phyloP scores from a whole-genome alignment of 2,113 vertebrate genomes.

The Acinonyx jubatus region DNA sequence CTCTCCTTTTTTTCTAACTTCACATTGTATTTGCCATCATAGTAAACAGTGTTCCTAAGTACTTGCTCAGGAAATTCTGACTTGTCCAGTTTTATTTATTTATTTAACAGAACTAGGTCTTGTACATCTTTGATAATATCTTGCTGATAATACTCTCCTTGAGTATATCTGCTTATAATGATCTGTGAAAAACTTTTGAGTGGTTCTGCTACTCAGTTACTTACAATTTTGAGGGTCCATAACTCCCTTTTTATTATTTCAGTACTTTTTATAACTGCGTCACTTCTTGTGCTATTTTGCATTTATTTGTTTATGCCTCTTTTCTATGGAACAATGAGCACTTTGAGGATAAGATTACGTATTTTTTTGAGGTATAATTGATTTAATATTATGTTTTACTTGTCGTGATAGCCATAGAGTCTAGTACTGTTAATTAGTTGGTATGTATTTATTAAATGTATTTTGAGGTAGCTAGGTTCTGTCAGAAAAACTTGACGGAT shows the following conservation, averaged over 20 bases:
- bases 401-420: neutral
- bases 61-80: neutral
- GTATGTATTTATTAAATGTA: neutral
- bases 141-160: neutral
- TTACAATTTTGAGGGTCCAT: neutral
- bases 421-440: neutral
- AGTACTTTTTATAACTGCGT: neutral
- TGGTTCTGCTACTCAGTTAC: neutral
- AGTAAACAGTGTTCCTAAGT: neutral
- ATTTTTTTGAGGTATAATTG: neutral
- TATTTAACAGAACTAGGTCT: neutral
- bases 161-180: neutral
- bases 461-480: neutral
- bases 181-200: neutral
- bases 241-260: neutral
- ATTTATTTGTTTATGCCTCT: slow-evolving; percentile 8
- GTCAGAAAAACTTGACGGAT: neutral
- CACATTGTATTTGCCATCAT: neutral
- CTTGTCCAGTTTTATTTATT: neutral
- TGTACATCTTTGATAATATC: neutral
- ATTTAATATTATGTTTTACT: neutral
- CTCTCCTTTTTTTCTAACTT: neutral
- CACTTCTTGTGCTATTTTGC: neutral
- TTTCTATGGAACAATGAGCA: neutral
- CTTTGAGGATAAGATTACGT: neutral